Conservation (phyloP, 1,140 invertebrate genomes). For the Papilio glaucus region DNA sequence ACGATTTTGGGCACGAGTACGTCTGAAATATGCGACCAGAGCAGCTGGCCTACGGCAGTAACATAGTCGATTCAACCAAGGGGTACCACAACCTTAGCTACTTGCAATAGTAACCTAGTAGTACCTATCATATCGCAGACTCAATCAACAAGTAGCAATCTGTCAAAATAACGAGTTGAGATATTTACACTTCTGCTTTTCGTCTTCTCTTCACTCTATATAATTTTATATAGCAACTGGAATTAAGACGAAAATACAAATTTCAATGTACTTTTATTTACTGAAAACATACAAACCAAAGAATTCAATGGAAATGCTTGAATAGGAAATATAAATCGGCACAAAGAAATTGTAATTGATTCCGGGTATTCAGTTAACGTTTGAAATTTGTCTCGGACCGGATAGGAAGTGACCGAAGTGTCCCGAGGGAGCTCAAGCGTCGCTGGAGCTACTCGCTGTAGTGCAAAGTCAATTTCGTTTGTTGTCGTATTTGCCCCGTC, state of each 20-base stretch:
- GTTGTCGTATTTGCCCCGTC: slow-evolving; percentile 36
- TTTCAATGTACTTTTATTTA: not conserved
- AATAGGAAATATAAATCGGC: slow-evolving; percentile 4
- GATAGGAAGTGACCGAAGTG: slow-evolving; percentile 36
- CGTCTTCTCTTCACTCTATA: no score
- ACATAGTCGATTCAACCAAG: no score
- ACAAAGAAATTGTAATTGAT: slow-evolving; percentile 27
- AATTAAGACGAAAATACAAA: not conserved
- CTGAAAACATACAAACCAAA: not conserved
- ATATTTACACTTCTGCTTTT: no score
- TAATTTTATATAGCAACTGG: not conserved
- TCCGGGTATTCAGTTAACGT: slow-evolving; percentile 35
- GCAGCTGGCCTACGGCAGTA: no score
- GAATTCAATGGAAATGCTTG: not conserved
- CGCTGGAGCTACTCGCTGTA: slow-evolving; percentile 31
- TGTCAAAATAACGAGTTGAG: no score
- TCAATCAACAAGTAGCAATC: no score
- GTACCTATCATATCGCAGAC: no score
- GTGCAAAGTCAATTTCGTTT: slow-evolving; percentile 36
- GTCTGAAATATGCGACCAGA: no score
- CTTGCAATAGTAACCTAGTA: no score
- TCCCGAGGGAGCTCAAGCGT: slow-evolving; percentile 32
- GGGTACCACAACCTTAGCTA: no score
- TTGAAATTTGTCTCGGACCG: slow-evolving; percentile 34
- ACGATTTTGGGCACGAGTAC: no score